Percentiles rank a stretch among this genome's conserved stretches.
These are phyloP conservation scores for Reinhardtius hippoglossoides DNA, from an alignment of 2,113 vertebrate species.

Conservation along the genomic window DNA sequence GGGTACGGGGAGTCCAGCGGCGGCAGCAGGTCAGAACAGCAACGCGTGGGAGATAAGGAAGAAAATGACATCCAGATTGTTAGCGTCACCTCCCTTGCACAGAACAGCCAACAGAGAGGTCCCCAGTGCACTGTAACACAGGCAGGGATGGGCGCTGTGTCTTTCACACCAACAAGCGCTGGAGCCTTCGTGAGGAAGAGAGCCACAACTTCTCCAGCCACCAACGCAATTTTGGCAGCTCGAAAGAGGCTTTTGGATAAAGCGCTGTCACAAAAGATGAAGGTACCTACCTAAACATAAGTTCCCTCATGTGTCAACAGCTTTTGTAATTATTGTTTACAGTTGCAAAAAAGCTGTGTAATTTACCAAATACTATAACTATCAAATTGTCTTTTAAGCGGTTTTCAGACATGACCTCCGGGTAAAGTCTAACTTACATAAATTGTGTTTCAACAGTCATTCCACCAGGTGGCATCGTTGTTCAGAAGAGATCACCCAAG, in stretches of 20 bases:
- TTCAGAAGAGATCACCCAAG: conserved; percentile 63
- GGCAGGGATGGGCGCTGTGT: conserved; percentile 33
- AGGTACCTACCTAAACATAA: conserved; percentile 66
- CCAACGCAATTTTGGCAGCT: conserved; percentile 81
- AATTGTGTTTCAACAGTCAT: conserved; percentile 8
- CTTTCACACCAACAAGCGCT: conserved; percentile 52
- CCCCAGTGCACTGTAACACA: conserved; percentile 48
- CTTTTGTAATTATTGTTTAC: background rate
- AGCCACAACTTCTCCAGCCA: conserved; percentile 65
- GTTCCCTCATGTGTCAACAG: background rate
- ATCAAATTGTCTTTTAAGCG: no score
- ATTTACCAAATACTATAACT: background rate
- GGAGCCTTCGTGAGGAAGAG: conserved; percentile 56
- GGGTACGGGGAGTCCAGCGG: background rate
- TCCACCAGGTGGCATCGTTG: no score
- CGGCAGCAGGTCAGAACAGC: conserved; percentile 37
- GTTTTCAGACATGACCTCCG: no score
- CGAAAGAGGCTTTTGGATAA: conserved; percentile 84
- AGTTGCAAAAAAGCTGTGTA: background rate
- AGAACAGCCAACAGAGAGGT: conserved; percentile 52
- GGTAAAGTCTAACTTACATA: background rate
- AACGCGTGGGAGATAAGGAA: conserved; percentile 45
- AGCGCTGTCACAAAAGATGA: conserved; percentile 81
- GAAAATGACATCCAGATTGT: conserved; percentile 83
- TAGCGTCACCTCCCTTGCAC: conserved; percentile 81